phyloP scores from a whole-genome alignment of 2,888 invertebrate species.

The Lepidocyrtoides sp. region DNA sequence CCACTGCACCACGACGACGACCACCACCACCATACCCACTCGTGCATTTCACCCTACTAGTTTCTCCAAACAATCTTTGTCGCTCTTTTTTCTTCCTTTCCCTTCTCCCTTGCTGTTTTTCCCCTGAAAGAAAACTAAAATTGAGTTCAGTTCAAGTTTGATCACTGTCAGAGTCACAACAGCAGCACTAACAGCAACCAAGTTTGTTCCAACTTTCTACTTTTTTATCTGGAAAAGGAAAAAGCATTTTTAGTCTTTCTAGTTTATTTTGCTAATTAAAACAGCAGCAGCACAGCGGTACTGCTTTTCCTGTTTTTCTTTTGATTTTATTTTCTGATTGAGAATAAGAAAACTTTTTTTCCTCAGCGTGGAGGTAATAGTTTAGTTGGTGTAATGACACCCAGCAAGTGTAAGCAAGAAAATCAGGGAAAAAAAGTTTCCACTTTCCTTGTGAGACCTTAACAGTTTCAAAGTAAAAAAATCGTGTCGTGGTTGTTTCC shows the following conservation, averaged over 20 bases:
- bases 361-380: background rate
- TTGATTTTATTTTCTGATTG: background rate
- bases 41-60: slow-evolving; percentile 24
- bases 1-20: too few relatives aligned
- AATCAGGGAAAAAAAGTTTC: background rate
- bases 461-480: slow-evolving; percentile 28
- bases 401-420: too few relatives aligned
- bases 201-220: too few relatives aligned
- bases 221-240: too few relatives aligned
- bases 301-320: background rate
- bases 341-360: slow-evolving; percentile 7
- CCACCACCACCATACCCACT: background rate
- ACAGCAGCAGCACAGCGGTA: too few relatives aligned
- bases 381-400: slow-evolving; percentile 26
- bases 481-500: background rate
- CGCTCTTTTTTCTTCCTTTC: too few relatives aligned
- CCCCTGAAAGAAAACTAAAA: background rate
- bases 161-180: slow-evolving; percentile 38
- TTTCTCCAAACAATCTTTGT: background rate
- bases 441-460: background rate
- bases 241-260: too few relatives aligned
- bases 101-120: background rate
- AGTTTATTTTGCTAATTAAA: too few relatives aligned
- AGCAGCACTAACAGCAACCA: background rate
- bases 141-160: slow-evolving; percentile 56